Base-by-base conservation (phyloP, 2,888 invertebrate genomes). In the Rosalia funebris region DNA sequence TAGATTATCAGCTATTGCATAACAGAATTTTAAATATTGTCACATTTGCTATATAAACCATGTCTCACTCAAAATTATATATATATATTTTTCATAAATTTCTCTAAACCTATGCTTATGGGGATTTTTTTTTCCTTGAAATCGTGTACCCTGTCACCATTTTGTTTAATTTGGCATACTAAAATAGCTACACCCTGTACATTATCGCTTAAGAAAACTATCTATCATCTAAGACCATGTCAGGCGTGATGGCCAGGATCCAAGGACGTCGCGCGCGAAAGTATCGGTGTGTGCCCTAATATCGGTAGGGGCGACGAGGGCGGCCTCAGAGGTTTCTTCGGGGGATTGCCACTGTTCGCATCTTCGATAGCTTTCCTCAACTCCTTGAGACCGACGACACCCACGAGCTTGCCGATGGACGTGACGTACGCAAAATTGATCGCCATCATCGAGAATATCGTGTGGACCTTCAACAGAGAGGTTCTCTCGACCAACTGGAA, bases 351-450 rank as follows among this genome's bases (percentile, higher is more conserved):
- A 4, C 91, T 89, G 81, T 95, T 95, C 15, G 93, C 92, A 75
- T 94, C 92, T 77, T 95, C 95, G 62, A 95, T 95, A 4, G 94
- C 93, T 81, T 91, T 91, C 60, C 95, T 87, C 42, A 95, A 84
- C 88, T 98, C 98, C 82, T 95, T 94, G 0, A 98, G 85, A 0
- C 95, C 95, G 1, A 98, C 97, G 0, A 98, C 96, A 0, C 98
- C 98, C 4, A 98, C 93, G 1, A 98, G 87, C 66, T 92, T 85
- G 0, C 98, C 97, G 53, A 95, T 95, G 62, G 95, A 92, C 0
- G 98, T 98, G 15, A 98, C 98, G 80, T 98, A 98, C 0, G 97
- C 96, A 75, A 95, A 92, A 82, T 95, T 96, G 32, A 98, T 91
- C 14, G 96, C 96, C 70, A 98, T 88, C 84, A 98, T 91, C 14